Base-by-base conservation (phyloP, 2,113 vertebrate species). In the Ancistrus triradiatus region DNA sequence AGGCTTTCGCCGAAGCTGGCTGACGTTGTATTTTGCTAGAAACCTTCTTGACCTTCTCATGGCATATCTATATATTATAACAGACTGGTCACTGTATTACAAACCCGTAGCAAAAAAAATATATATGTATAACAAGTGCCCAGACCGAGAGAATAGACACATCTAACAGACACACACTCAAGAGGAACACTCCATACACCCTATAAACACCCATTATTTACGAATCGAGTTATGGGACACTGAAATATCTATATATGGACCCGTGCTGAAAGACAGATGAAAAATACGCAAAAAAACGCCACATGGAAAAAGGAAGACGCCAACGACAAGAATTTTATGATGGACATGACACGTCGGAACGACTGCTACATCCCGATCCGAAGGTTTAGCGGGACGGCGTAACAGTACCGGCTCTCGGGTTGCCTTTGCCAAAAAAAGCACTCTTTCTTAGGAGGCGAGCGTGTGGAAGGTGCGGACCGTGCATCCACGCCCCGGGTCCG, bases 81-180 rank as follows among this genome's bases (percentile, higher is more conserved):
- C 69, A 83, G 85, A 89, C 87, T 87, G 84, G 83, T 87, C 86
- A 87, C 87, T 87, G 87, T 89, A 87, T 85, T 78, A 82, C 77
- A 77, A 74, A 83, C 84, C 81, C 83, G 87, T 87, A 89, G 86
- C 86, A 89, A 82, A 66, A 86, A 87, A 37, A 35, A 31, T 15
- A 25, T 7, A 50, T n/a, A 31, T n/a, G n/a, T 7, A 31, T 28
- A 53, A 13, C 2, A 7, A 89, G 87, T 87, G 87, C 87, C 87
- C 87, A 86, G 84, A 84, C 78, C 77, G 77, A 84, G 75, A 80
- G 73, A 77, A 81, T 74, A 77, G 56, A 70, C 31, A 70, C 28
- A 66, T 21, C 62, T 31, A 60, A 66, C 69, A 68, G 15, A 70
- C 38, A 52, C 40, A 35, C 22, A 31, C 47, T 25, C 22, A 58